phyloP scores from a whole-genome alignment of 1,140 invertebrate species.

The Nebria ingens region DNA sequence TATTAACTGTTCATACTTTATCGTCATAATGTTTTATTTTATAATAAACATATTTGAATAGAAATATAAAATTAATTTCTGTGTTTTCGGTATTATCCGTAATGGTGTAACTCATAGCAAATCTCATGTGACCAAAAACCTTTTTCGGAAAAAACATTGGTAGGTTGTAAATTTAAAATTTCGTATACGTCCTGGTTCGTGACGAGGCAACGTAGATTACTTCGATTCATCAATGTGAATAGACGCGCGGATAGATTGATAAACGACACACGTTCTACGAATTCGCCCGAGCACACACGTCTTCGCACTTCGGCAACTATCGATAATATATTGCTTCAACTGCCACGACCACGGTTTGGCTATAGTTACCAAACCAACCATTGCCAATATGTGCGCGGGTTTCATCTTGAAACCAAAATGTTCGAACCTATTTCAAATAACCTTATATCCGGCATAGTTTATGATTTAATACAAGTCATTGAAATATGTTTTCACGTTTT shows the following conservation, averaged over 20 bases:
- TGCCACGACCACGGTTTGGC: not conserved
- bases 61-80: too few relatives aligned
- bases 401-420: not conserved
- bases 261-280: not conserved
- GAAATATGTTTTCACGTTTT: not conserved
- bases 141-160: too few relatives aligned
- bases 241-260: not conserved
- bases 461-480: not conserved
- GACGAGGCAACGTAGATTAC: not conserved
- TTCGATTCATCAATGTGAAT: not conserved
- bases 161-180: too few relatives aligned
- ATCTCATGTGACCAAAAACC: too few relatives aligned
- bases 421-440: not conserved
- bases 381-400: not conserved
- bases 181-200: too few relatives aligned
- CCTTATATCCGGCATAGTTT: not conserved
- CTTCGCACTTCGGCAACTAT: slow-evolving; percentile 3
- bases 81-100: too few relatives aligned
- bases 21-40: too few relatives aligned
- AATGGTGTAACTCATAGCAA: too few relatives aligned
- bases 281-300: not conserved
- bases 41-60: too few relatives aligned
- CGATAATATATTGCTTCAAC: slow-evolving; percentile 2
- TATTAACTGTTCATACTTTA: too few relatives aligned
- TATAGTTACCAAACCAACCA: too few relatives aligned